Evolutionary conservation across 2,797 vertebrate genomes (phyloP).

Genomic region (Alectoris magna): DNA sequence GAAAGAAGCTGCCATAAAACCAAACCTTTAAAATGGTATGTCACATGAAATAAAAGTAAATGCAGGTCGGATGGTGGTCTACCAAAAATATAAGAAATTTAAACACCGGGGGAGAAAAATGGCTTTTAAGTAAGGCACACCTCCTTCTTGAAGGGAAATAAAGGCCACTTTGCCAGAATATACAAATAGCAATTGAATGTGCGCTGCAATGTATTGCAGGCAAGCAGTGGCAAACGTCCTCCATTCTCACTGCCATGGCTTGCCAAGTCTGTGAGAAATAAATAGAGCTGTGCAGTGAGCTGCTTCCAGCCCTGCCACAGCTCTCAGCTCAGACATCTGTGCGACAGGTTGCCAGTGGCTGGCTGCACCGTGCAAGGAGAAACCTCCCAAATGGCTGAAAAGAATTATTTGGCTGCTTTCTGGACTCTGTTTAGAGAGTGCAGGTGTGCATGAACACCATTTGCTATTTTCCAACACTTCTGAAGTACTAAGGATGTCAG

Average conservation of each 20-base stretch:
- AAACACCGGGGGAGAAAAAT: neutral
- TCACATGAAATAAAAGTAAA: neutral
- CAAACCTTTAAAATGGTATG: neutral
- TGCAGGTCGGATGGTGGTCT: neutral
- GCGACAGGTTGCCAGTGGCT: neutral
- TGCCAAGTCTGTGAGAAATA: neutral
- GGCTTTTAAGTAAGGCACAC: neutral
- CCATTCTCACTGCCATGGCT: neutral
- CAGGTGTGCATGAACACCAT: neutral
- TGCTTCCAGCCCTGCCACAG: neutral
- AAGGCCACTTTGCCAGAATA: neutral
- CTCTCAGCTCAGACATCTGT: neutral
- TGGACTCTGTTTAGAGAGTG: constrained; percentile 13
- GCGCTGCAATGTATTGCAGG: neutral
- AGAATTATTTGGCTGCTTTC: constrained; percentile 33
- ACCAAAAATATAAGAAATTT: neutral
- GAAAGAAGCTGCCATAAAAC: neutral
- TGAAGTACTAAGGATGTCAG: constrained; percentile 6
- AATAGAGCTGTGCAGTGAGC: neutral
- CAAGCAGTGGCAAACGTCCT: neutral
- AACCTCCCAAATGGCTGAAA: neutral
- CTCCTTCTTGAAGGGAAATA: neutral
- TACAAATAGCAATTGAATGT: neutral
- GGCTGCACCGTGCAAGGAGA: neutral
- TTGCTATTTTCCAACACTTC: constrained; percentile 50